Evolutionary conservation across 2,113 vertebrate genomes (phyloP).

Genomic region (Okapia johnstoni): DNA sequence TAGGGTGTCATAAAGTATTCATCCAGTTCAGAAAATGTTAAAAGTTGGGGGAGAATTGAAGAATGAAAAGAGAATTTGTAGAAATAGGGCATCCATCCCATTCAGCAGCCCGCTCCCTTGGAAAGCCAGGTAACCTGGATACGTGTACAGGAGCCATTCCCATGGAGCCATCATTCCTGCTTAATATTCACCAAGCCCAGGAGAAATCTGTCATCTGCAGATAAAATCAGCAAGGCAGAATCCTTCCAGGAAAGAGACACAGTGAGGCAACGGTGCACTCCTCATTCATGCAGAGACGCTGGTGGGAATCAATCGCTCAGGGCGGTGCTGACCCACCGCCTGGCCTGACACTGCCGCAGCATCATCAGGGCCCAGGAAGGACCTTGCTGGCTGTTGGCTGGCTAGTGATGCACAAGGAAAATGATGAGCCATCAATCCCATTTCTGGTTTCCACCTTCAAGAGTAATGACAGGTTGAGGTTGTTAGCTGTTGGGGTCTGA

Average conservation of each 20-base stretch:
- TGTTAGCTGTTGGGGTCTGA: not conserved
- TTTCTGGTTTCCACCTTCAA: not conserved
- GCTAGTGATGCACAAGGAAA: not conserved
- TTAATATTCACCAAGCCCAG: slow-evolving; percentile 63
- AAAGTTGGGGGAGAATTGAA: not conserved
- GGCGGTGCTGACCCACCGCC: rapidly evolving
- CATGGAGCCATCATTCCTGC: slow-evolving; percentile 46
- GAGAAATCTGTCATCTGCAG: not conserved
- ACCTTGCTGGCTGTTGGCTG: not conserved
- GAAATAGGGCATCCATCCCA: slow-evolving; percentile 4
- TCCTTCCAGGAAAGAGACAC: not conserved
- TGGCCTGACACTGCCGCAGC: not conserved
- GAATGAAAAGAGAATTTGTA: slow-evolving; percentile 40
- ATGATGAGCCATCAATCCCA: not conserved
- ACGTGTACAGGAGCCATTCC: slow-evolving; percentile 64
- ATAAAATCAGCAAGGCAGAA: not conserved
- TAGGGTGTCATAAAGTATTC: slow-evolving; percentile 69
- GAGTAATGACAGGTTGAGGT: not conserved
- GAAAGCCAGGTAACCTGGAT: slow-evolving; percentile 65
- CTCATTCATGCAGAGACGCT: not conserved
- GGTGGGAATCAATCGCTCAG: not conserved
- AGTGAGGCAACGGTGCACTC: rapidly evolving
- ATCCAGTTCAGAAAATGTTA: slow-evolving; percentile 48
- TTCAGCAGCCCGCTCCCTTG: not conserved
- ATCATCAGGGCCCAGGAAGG: not conserved